Percentiles rank a stretch among this genome's conserved stretches.
These are phyloP conservation scores for Philypnodon macrostomus DNA, from an alignment of 2,797 vertebrate genomes.

Conservation along the genomic window DNA sequence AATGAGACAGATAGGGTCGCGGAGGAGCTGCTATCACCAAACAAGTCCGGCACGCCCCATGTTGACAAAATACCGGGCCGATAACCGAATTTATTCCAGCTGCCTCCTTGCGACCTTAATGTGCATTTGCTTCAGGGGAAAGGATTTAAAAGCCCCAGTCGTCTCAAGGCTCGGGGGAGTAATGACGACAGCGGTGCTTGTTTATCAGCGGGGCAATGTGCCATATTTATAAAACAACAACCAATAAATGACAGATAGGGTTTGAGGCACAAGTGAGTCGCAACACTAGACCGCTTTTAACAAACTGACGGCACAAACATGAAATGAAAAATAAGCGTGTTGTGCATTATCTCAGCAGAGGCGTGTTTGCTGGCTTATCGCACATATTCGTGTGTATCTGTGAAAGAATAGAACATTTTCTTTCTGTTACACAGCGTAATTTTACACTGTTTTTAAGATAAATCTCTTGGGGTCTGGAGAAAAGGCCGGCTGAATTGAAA, in stretches of 20 bases:
- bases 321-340: slow-evolving; percentile 26
- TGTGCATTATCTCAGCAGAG: slow-evolving; percentile 11
- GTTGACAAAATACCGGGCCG: slow-evolving; percentile 60
- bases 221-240: slow-evolving; percentile 40
- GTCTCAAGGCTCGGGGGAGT: slow-evolving; percentile 49
- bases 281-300: neutral
- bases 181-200: slow-evolving; percentile 29
- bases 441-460: slow-evolving; percentile 19
- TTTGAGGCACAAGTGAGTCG: slow-evolving; percentile 12
- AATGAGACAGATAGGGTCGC: slow-evolving; percentile 31
- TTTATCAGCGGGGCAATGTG: slow-evolving; percentile 33
- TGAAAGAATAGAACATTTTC: slow-evolving; percentile 18
- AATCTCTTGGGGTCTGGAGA: slow-evolving; percentile 12
- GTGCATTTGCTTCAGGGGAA: slow-evolving; percentile 36
- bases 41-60: slow-evolving; percentile 22
- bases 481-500: slow-evolving; percentile 33
- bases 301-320: slow-evolving; percentile 12
- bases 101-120: slow-evolving; percentile 58
- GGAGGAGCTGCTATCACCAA: slow-evolving; percentile 34
- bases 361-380: slow-evolving; percentile 18
- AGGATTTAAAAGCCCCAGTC: slow-evolving; percentile 53
- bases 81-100: slow-evolving; percentile 55
- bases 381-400: slow-evolving; percentile 21
- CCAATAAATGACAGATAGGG: slow-evolving; percentile 18
- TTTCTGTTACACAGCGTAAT: slow-evolving; percentile 27